These are phyloP conservation scores for Tretioscincus oriximinensis DNA, from an alignment of 2,113 vertebrate species.

Conservation along the genomic window DNA sequence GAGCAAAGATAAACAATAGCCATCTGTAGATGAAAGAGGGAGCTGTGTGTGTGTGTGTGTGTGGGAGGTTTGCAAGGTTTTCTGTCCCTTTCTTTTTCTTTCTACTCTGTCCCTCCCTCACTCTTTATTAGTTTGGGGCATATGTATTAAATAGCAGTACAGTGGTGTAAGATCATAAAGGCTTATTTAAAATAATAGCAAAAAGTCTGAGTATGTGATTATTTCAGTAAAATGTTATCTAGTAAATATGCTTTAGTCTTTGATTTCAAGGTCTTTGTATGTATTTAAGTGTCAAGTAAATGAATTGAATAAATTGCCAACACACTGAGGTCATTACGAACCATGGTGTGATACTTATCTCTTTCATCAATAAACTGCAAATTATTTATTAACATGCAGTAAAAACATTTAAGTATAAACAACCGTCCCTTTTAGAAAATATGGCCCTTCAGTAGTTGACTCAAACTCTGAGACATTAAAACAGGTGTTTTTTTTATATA, in stretches of 20 bases:
- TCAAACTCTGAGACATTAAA: too few relatives aligned
- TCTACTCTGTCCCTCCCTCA: not conserved
- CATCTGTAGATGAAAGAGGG: conserved; percentile 29
- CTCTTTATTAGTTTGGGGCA: conserved; percentile 14
- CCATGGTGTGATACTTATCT: not conserved
- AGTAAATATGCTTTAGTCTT: not conserved
- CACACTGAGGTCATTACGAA: not conserved
- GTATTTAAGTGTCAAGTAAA: not conserved
- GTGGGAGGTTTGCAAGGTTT: not conserved
- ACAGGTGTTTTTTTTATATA: too few relatives aligned
- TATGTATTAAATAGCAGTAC: not conserved
- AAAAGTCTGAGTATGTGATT: not conserved
- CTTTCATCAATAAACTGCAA: not conserved
- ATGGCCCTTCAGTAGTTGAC: too few relatives aligned
- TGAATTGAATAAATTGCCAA: not conserved
- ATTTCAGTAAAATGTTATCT: not conserved
- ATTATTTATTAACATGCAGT: too few relatives aligned
- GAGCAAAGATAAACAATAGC: conserved; percentile 15
- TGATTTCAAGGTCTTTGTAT: not conserved
- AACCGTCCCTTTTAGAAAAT: too few relatives aligned
- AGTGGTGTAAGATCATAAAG: conserved; percentile 5
- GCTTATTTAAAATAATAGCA: not conserved
- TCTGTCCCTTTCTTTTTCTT: not conserved
- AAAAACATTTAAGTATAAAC: too few relatives aligned
- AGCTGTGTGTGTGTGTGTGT: conserved; percentile 12